Evolutionary conservation across 64 coral and sea anemone genomes (phyloP), one percentile per base, ranked within the genome.

Genomic region (Stylophora pistillata): DNA sequence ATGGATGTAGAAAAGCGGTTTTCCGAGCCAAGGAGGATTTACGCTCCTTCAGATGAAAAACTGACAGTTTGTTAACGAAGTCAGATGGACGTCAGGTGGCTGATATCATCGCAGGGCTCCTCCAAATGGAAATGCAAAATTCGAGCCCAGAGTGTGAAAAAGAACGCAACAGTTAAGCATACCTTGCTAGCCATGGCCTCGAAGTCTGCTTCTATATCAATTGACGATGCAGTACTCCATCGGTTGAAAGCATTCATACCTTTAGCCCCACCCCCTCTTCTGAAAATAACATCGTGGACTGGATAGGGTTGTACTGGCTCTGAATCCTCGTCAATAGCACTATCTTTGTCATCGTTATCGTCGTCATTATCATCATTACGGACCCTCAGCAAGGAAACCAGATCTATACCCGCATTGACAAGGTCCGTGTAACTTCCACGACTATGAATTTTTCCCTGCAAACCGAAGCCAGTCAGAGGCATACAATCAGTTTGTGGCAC

Each of bases 261-360:
- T 41, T 34, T 71, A 1, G 86, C 72, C 65, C 72, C 37, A 17
- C 23, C 63, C 58, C 56, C 77, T 34, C 73, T 76, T 16, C 76
- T 53, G 27, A 27, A 20, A 23, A 72, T 85, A 66, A 56, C 86
- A 58, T 85, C 78, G 12, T 52, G 74, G 29, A 60, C 16, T 10
- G 41, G 17, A 57, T 75, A 18, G 1, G 76, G 15, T 55, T 78
- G 21, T 15, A 31, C 29, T 17, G 81, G 65, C 56, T 90, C 89
- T 56, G 94, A 73, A 23, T 95, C 94, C 14, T 95, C 94, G 79
- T 92, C 94, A 30, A 95, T 92, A 18, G 94, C 89, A 66, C 94
- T 95, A 59, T 95, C 94, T 11, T 57, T 53, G 71, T 89, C 92
- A 31, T 89, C 87, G 18, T 81, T 59, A 68, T 91, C 37, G 37